phyloP scores from a whole-genome alignment of 2,113 vertebrate genomes.

The Setophaga kirtlandii region DNA sequence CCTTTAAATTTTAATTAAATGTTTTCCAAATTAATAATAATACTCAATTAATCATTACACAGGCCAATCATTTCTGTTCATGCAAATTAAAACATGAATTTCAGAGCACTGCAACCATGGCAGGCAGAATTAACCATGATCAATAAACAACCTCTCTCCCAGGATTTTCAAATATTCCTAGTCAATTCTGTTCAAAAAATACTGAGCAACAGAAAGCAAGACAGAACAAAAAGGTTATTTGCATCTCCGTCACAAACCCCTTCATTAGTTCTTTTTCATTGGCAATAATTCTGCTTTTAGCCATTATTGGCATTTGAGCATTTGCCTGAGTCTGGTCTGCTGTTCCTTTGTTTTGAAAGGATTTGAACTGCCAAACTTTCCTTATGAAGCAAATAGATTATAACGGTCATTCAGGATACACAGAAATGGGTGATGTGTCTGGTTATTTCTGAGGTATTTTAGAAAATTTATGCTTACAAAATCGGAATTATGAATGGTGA shows the following conservation, averaged over 20 bases:
- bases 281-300: not conserved
- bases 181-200: conserved; percentile 17
- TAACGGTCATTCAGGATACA: not conserved
- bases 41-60: not conserved
- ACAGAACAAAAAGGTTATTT: not conserved
- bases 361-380: not conserved
- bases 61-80: not conserved
- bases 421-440: not conserved
- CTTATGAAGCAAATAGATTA: not conserved
- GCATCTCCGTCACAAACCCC: not conserved
- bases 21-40: not conserved
- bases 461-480: not conserved
- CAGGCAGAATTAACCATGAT: not conserved
- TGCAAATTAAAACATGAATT: not conserved
- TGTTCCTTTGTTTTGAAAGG: not conserved
- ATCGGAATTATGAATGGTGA: not conserved
- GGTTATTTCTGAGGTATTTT: not conserved
- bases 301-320: not conserved
- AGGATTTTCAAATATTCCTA: not conserved
- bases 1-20: not conserved
- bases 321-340: not conserved
- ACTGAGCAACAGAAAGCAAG: not conserved
- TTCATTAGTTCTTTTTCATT: not conserved
- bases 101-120: not conserved
- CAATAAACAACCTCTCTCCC: not conserved